Evolutionary conservation across 2,888 invertebrate genomes (phyloP), one percentile per base, ranked within the genome.

Genomic region (Schizaphis graminum): DNA sequence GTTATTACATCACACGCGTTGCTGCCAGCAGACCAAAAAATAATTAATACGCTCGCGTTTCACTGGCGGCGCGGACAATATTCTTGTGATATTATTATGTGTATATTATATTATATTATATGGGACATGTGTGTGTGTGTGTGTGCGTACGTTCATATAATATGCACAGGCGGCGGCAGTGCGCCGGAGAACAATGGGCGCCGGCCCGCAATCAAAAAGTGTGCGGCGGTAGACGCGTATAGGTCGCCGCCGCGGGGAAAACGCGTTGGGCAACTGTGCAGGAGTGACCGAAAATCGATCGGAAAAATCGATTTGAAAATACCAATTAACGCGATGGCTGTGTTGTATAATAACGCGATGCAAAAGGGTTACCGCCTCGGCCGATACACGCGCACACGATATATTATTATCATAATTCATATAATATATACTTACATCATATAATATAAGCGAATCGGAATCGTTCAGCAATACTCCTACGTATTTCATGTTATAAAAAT

Each of bases 281-380:
- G 77, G 35, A 35, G 77, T 28, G 44, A 47, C 57, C n/a, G 89
- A 61, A 61, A 89, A 89, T 44, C 61, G 89, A 89, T 89, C 89
- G 89, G 89, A 61, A 89, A 89, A 89, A 89, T 89, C 57, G 57
- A 57, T 57, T 89, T 1, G 57, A 89, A 57, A 89, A 89, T 89
- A 89, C 44, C 56, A 57, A 89, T 61, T 61, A n/a, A 3, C 28
- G 85, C n/a, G n/a, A n/a, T 4, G 77, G 77, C 35, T 10, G 28
- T 44, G 28, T 85, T 77, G 11, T 77, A 28, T 21, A n/a, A n/a
- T n/a, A 77, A 77, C 35, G 77, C 21, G 3, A 77, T 21, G 21
- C 77, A 8, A 77, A 21, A 77, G 35, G 77, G 77, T 21, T 77
- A 77, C 77, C 21, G 77, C 77, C 21, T 41, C 35, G 77, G 35